These are phyloP conservation scores for Yponomeuta malinellus DNA, from an alignment of 2,888 invertebrate species.

Conservation along the genomic window DNA sequence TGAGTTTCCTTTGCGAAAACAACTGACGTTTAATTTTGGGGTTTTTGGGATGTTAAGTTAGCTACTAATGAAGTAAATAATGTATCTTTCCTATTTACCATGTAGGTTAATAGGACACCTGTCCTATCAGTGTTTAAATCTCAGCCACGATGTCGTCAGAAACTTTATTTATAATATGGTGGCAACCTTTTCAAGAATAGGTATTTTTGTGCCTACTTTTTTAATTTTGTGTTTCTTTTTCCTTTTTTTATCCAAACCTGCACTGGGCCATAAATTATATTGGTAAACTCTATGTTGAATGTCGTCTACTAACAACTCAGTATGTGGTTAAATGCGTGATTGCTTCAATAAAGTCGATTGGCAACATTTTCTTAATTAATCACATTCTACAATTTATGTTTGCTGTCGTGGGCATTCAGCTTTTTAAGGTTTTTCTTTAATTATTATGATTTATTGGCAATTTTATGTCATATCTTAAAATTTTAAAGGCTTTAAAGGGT, in stretches of 20 bases:
- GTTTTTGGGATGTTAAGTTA: conserved; percentile 27
- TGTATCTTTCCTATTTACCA: no score
- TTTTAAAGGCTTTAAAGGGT: conserved; percentile 5
- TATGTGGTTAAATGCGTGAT: conserved; percentile 99
- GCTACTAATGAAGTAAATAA: no score
- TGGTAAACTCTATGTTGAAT: conserved; percentile 29
- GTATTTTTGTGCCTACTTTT: no score
- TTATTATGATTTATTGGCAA: conserved; percentile 1
- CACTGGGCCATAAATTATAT: conserved; percentile 36
- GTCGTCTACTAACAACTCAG: conserved; percentile 65
- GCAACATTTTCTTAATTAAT: conserved; percentile 99
- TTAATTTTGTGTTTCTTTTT: neutral
- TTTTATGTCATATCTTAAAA: conserved; percentile 4
- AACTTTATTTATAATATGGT: no score
- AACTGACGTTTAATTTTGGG: conserved; percentile 36
- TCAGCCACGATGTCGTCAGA: no score
- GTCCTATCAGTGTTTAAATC: no score
- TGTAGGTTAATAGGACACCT: no score
- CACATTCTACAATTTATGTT: conserved; percentile 99
- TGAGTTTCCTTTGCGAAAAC: conserved; percentile 41
- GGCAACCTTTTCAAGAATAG: no score
- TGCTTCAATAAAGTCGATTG: conserved; percentile 97
- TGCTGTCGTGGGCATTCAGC: conserved; percentile 99
- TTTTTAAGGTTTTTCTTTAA: conserved; percentile 90
- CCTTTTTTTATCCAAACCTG: conserved; percentile 3